Conservation (phyloP, 2,113 vertebrate species). For the Zosterops pallidus region DNA sequence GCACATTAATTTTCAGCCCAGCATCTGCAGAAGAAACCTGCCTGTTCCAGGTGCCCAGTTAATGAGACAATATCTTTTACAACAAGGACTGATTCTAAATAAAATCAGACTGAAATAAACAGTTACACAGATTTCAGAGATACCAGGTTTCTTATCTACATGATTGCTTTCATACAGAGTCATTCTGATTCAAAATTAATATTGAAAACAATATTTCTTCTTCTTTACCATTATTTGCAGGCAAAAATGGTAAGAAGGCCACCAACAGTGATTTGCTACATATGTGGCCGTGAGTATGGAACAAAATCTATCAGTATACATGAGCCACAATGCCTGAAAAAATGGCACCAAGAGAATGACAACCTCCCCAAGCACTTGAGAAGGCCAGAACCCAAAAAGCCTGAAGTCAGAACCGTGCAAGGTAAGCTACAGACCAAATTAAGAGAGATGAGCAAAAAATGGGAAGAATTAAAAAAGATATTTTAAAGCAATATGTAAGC, state of each 20-base stretch:
- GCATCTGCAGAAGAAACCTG: background rate
- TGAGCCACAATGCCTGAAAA: conserved; percentile 80
- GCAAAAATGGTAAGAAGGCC: conserved; percentile 54
- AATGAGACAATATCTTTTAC: background rate
- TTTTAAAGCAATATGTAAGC: background rate
- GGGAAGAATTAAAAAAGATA: background rate
- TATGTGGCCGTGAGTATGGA: conserved; percentile 77
- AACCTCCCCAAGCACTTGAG: conserved; percentile 70
- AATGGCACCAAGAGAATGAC: conserved; percentile 78
- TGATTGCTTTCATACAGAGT: background rate
- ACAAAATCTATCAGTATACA: conserved; percentile 79
- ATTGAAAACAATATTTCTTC: background rate
- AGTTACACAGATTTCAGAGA: background rate
- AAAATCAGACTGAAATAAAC: background rate
- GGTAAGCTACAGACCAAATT: conserved; percentile 63
- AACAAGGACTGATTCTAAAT: background rate
- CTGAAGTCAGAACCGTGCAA: conserved; percentile 57
- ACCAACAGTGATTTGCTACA: conserved; percentile 73
- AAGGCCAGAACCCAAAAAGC: conserved; percentile 73
- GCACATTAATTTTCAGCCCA: background rate
- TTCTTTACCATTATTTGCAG: conserved; percentile 56
- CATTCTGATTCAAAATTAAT: background rate
- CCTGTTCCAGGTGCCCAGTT: background rate
- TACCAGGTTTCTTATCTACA: background rate
- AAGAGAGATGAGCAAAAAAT: background rate